phyloP scores from a whole-genome alignment of 1,140 invertebrate species.

The Thalassaphorura encarpata region DNA sequence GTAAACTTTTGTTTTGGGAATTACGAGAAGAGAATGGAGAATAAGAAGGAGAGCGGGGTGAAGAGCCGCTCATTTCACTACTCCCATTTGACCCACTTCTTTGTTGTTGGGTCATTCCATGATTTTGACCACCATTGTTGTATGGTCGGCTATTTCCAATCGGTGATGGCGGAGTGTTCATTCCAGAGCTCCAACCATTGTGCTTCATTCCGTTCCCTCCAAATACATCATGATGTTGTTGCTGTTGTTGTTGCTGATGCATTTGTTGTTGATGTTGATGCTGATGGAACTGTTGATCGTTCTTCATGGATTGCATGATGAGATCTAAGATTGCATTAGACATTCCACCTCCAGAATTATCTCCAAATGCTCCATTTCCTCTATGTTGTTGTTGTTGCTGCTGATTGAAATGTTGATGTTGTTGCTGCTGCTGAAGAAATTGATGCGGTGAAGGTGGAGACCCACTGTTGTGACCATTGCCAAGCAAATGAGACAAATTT shows the following conservation, averaged over 20 bases:
- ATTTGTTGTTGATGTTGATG: constrained; percentile 1
- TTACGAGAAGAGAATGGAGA: constrained; percentile 30
- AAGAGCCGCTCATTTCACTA: constrained; percentile 31
- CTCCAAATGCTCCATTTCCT: background rate
- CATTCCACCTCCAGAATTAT: constrained; percentile 8
- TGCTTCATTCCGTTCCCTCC: constrained; percentile 15
- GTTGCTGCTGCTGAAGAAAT: constrained; percentile 10
- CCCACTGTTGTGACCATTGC: constrained; percentile 21
- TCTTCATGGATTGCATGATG: constrained; percentile 33
- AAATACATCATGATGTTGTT: constrained; percentile 13
- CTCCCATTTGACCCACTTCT: constrained; percentile 31
- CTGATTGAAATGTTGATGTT: constrained; percentile 13
- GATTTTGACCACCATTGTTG: constrained; percentile 10
- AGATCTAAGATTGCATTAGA: constrained; percentile 28
- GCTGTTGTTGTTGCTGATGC: background rate
- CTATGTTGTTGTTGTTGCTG: constrained; percentile 3
- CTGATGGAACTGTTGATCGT: constrained; percentile 19
- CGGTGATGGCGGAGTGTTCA: constrained; percentile 29
- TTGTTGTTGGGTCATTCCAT: constrained; percentile 20
- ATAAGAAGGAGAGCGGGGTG: constrained; percentile 25
- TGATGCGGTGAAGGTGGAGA: constrained; percentile 8
- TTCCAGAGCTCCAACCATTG: constrained; percentile 27
- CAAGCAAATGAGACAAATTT: constrained; percentile 36
- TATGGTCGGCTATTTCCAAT: constrained; percentile 29
- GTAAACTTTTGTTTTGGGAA: constrained; percentile 15